A percentile compares a stretch with the other conserved stretches of the same genome.
These are phyloP conservation scores for Morone saxatilis DNA, from an alignment of 2,113 vertebrate genomes.

Conservation along the genomic window DNA sequence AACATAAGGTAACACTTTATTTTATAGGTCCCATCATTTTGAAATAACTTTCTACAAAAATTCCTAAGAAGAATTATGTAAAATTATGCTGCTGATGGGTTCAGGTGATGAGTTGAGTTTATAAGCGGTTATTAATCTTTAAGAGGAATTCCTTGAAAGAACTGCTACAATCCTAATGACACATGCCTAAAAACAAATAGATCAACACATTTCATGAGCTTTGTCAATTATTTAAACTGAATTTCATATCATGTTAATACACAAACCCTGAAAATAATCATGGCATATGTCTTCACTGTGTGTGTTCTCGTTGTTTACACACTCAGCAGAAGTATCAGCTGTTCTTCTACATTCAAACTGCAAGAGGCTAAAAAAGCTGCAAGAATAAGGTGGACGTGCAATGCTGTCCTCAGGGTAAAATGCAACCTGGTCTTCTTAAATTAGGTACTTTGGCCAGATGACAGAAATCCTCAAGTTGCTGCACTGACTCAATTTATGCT, in stretches of 20 bases:
- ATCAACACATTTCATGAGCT: not conserved
- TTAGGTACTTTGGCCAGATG: not conserved
- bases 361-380: not conserved
- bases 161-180: not conserved
- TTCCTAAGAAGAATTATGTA: not conserved
- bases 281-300: not conserved
- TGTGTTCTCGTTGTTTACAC: slow-evolving; percentile 11
- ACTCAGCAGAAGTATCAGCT: slow-evolving; percentile 1
- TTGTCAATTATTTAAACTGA: no score
- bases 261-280: not conserved
- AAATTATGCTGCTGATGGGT: not conserved
- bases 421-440: not conserved
- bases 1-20: not conserved
- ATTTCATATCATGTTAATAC: not conserved
- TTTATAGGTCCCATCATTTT: not conserved
- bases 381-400: not conserved
- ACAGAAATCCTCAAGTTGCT: not conserved
- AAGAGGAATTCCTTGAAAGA: no score
- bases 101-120: not conserved
- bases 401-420: not conserved
- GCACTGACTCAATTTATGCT: not conserved
- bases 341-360: not conserved
- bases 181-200: not conserved
- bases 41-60: no score
- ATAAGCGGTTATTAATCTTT: no score